Conservation (phyloP, 2,888 invertebrate species). For the Amphipoea oculea region DNA sequence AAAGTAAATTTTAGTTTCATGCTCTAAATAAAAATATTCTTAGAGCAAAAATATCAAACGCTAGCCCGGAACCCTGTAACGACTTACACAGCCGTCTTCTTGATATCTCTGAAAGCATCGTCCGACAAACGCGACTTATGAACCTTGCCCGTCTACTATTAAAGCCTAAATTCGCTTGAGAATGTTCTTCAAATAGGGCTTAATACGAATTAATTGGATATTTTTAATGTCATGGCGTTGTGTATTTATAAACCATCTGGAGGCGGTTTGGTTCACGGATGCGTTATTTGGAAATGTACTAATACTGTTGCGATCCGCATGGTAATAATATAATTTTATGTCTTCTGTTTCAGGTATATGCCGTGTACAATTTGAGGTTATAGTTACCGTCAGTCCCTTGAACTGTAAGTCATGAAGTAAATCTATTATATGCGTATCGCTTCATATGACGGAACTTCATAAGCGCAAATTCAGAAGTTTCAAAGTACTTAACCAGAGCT, state of each 20-base stretch:
- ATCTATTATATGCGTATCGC: neutral
- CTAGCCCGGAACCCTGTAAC: conserved; percentile 77
- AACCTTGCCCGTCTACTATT: conserved; percentile 56
- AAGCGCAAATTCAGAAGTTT: neutral
- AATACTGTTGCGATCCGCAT: conserved; percentile 40
- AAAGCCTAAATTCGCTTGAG: conserved; percentile 70
- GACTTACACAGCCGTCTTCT: conserved; percentile 77
- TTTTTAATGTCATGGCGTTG: conserved; percentile 82
- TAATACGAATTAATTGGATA: conserved; percentile 78
- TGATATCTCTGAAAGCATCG: conserved; percentile 74
- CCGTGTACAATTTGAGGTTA: conserved; percentile 25
- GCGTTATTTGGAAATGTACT: conserved; percentile 67
- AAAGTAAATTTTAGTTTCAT: conserved; percentile 55
- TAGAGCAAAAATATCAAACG: conserved; percentile 79
- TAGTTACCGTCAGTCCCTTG: neutral
- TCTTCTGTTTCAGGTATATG: conserved; percentile 75
- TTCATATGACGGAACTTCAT: neutral
- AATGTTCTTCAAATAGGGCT: conserved; percentile 71
- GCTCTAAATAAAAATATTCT: conserved; percentile 71
- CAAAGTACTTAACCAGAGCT: neutral
- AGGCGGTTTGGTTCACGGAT: conserved; percentile 72
- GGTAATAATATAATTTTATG: conserved; percentile 38
- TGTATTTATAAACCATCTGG: conserved; percentile 84
- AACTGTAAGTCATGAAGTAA: conserved; percentile 32
- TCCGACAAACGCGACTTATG: conserved; percentile 52